Base-by-base conservation (phyloP, 2,113 vertebrate species). In the Arenaria interpres region DNA sequence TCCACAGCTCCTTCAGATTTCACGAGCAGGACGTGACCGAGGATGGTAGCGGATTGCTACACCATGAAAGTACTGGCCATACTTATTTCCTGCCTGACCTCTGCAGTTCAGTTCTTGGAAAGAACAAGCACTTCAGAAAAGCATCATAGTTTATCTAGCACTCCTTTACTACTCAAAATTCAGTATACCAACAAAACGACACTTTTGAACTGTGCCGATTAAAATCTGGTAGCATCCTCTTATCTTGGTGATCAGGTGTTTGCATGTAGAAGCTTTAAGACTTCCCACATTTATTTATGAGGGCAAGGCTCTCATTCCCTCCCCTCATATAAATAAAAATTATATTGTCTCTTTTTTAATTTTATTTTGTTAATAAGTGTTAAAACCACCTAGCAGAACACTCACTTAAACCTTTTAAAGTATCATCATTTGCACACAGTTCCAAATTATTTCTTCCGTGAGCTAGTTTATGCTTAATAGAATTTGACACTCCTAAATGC, bases 401-500 rank as follows among this genome's bases (percentile, higher is more conserved):
- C 43, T 90, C 32, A 51, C 33, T 93, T 68, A 91, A 80, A 78
- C 60, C 60, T 90, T 80, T 79, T 74, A 51, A 88, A 39, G 53
- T 62, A 76, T 76, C 77, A 53, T 10, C 30, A 41, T 51, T 67
- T 92, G 56, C 66, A 82, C 60, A 69, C 25, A 53, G 56, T 75
- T 96, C 56, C 85, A 93, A 94, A 96, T 95, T 86, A 95, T 96
- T 93, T 96, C 43, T 57, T 92, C 80, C 2, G 1, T 60, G 76
- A 94, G 71, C 25, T 67, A 75, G 78, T 84, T 92, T 78, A 69
- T 68, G 45, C 83, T 84, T 96, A 96, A 96, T 84, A 95, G 93
- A 93, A 96, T 51, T n/a, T 96, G 94, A 95, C 72, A 92, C 24
- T 85, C 51, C 93, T 93, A 88, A 96, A 94, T 89, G 82, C 93